Evolutionary conservation across 2,888 invertebrate genomes (phyloP).

Genomic region (Sipunculus nudus): DNA sequence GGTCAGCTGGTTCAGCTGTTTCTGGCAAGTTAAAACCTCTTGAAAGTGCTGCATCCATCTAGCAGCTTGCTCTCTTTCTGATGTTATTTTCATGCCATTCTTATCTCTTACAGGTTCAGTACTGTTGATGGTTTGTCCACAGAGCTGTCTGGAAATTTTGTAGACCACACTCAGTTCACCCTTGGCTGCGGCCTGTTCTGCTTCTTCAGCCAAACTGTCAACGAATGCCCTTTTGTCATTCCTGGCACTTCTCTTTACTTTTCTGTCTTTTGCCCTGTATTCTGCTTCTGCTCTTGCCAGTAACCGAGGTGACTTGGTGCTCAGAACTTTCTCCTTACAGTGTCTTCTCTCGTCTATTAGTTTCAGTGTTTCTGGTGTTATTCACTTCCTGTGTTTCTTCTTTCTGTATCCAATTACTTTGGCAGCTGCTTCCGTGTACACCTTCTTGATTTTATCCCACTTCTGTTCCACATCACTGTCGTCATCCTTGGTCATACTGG

Average conservation of each 20-base stretch:
- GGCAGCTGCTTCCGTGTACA: too few relatives aligned
- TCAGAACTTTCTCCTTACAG: too few relatives aligned
- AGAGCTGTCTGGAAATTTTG: background rate
- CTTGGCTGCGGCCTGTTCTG: slow-evolving; percentile 2
- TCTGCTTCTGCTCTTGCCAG: too few relatives aligned
- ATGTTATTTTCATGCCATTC: background rate
- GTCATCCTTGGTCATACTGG: too few relatives aligned
- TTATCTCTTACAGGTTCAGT: slow-evolving; percentile 1
- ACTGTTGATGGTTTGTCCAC: background rate
- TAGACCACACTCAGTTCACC: background rate
- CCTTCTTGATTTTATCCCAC: too few relatives aligned
- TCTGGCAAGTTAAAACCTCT: slow-evolving; percentile 1
- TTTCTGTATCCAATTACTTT: too few relatives aligned
- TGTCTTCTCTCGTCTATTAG: too few relatives aligned
- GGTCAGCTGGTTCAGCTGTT: background rate
- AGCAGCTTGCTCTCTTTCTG: background rate
- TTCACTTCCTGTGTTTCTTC: too few relatives aligned
- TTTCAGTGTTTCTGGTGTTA: too few relatives aligned
- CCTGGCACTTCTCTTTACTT: background rate
- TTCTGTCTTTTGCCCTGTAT: too few relatives aligned
- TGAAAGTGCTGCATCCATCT: slow-evolving; percentile 11
- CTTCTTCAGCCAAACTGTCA: slow-evolving; percentile 3
- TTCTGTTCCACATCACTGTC: too few relatives aligned
- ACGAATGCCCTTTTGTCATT: background rate
- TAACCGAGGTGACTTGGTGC: too few relatives aligned